Conservation (phyloP, 2,888 invertebrate genomes). For the Aradus depressus region DNA sequence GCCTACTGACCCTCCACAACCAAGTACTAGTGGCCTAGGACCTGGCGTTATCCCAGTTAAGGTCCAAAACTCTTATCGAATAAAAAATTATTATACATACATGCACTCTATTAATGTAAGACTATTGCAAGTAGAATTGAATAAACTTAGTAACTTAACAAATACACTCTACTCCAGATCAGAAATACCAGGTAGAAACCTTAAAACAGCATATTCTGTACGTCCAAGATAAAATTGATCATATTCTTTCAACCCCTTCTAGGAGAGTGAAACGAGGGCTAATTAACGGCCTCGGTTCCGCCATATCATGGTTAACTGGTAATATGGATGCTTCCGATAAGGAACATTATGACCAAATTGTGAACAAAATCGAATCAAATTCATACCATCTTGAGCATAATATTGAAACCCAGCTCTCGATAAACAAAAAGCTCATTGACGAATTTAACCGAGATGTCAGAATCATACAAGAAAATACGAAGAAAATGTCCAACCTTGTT, state of each 20-base stretch:
- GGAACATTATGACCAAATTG: slow-evolving; percentile 12
- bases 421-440: slow-evolving; percentile 14
- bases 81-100: slow-evolving; percentile 8
- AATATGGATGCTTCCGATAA: slow-evolving; percentile 17
- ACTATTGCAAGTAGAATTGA: background rate
- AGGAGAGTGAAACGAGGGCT: slow-evolving; percentile 14
- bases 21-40: background rate
- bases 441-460: slow-evolving; percentile 12
- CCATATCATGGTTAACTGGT: slow-evolving; percentile 15
- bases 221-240: background rate
- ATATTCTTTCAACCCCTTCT: background rate
- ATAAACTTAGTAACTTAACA: background rate
- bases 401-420: slow-evolving; percentile 10
- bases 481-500: background rate
- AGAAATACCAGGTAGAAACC: background rate
- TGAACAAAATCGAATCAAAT: slow-evolving; percentile 17
- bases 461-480: slow-evolving; percentile 6
- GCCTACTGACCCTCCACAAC: background rate
- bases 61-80: slow-evolving; percentile 6
- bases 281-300: slow-evolving; percentile 1
- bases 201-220: background rate
- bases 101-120: slow-evolving; percentile 4
- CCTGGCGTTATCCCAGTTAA: slow-evolving; percentile 13
- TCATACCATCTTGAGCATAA: slow-evolving; percentile 11
- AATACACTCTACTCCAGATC: background rate